A percentile compares a stretch with the other conserved stretches of the same genome.
Evolutionary conservation across 2,113 vertebrate genomes (phyloP).

Genomic region (Rhynchopsitta pachyrhyncha): DNA sequence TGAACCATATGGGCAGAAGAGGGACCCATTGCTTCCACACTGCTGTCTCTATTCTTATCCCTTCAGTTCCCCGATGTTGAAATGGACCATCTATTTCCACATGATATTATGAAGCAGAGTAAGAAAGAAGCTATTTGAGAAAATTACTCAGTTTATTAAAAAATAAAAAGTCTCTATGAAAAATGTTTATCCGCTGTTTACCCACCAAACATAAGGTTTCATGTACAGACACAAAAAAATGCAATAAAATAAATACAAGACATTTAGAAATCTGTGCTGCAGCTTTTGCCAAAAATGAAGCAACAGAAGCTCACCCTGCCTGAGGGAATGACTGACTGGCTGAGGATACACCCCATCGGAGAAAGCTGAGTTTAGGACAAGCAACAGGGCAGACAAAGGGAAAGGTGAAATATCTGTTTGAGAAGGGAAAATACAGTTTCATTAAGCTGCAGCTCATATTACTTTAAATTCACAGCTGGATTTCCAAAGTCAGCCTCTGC

Average conservation of each 20-base stretch:
- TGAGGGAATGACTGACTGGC: constrained; percentile 32
- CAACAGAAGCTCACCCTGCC: constrained; percentile 49
- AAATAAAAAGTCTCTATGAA: constrained; percentile 43
- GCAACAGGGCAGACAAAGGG: constrained; percentile 28
- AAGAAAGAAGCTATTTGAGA: constrained; percentile 19
- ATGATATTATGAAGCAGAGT: background rate
- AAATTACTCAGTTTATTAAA: constrained; percentile 44
- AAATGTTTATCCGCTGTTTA: constrained; percentile 57
- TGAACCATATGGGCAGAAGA: constrained; percentile 77
- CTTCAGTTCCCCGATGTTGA: constrained; percentile 31
- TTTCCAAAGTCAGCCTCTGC: constrained; percentile 11
- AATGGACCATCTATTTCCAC: constrained; percentile 63
- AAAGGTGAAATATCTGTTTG: background rate
- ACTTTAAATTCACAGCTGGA: constrained; percentile 15
- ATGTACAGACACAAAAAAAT: constrained; percentile 36
- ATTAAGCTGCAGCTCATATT: background rate
- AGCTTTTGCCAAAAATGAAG: constrained; percentile 58
- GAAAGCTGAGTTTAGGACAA: background rate
- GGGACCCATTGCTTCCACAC: constrained; percentile 62
- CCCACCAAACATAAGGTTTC: constrained; percentile 63
- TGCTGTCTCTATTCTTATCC: constrained; percentile 46
- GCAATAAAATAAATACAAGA: constrained; percentile 50
- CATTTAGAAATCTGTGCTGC: constrained; percentile 66
- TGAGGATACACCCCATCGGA: background rate
- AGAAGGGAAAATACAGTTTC: constrained; percentile 16